Percentiles rank a stretch among this genome's conserved stretches.
Conservation (phyloP, 1,140 invertebrate genomes). For the Eumaeus atala region DNA sequence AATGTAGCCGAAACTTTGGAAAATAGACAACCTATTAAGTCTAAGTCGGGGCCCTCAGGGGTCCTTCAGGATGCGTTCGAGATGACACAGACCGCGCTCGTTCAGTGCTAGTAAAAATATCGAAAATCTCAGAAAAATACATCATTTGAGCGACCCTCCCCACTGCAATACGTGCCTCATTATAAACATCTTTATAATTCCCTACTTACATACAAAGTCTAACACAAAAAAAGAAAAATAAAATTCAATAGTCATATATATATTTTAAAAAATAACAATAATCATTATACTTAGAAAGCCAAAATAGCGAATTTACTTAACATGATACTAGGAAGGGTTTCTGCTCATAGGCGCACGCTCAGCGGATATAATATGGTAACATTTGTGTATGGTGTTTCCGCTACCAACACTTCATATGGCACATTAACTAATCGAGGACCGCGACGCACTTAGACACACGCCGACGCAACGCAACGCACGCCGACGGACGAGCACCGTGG, state of each 20-base stretch:
- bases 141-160: conserved; percentile 29
- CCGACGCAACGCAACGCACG: no score
- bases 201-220: conserved; percentile 60
- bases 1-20: no score
- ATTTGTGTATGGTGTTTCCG: conserved; percentile 60
- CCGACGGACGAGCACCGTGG: no score
- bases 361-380: conserved; percentile 53
- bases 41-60: no score
- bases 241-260: conserved; percentile 44
- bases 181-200: conserved; percentile 53
- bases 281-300: conserved; percentile 56
- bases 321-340: conserved; percentile 53
- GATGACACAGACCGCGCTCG: no score
- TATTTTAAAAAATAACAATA: conserved; percentile 55
- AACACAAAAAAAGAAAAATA: conserved; percentile 55
- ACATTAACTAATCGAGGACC: conserved; percentile 43
- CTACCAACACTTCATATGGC: conserved; percentile 64
- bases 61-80: no score
- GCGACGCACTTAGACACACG: conserved; percentile 41
- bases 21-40: no score
- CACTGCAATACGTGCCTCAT: conserved; percentile 32
- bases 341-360: conserved; percentile 29
- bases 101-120: no score
- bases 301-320: conserved; percentile 56
- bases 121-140: conserved; percentile 13